These are phyloP conservation scores for silkworm (Bombyx mori) DNA, from an alignment of 1,140 invertebrate species.

Conservation along the genomic window ASM3026992v2 NC_085131.1:6270501-6271000, in stretches of 20 bases:
- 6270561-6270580: too few relatives aligned
- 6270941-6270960: conserved; percentile 4
- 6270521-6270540: too few relatives aligned
- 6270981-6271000: conserved; percentile 26
- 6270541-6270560: too few relatives aligned
- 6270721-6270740: conserved; percentile 23
- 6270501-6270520: too few relatives aligned
- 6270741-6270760: conserved; percentile 21
- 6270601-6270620: too few relatives aligned
- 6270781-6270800: conserved; percentile 30
- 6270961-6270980: conserved; percentile 10
- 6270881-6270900: not conserved
- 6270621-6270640: not conserved
- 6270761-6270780: conserved; percentile 32
- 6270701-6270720: conserved; percentile 23
- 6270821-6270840: conserved; percentile 33
- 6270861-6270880: conserved; percentile 23
- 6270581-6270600: too few relatives aligned
- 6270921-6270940: not conserved
- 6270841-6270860: conserved; percentile 54
- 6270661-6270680: conserved; percentile 12
- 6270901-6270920: not conserved
- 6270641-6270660: conserved; percentile 5
- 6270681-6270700: conserved; percentile 16
- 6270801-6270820: conserved; percentile 38